Conservation (phyloP, 1,140 invertebrate genomes). For the Eurosta solidaginis region DNA sequence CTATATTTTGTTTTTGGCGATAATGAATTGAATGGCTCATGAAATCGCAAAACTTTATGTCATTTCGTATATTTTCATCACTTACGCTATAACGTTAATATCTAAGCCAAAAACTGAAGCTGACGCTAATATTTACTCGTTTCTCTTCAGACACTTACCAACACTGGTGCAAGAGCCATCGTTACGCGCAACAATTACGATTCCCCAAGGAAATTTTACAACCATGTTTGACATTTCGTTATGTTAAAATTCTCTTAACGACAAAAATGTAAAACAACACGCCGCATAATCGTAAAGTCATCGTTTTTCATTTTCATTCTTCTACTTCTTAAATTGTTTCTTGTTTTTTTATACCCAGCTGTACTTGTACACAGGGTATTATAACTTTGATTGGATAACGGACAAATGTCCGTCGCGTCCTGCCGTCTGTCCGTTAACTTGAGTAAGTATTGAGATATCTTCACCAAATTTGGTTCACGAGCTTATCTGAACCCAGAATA, state of each 20-base stretch:
- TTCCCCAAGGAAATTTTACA: slow-evolving; percentile 33
- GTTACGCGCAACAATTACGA: slow-evolving; percentile 26
- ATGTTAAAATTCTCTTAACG: slow-evolving; percentile 27
- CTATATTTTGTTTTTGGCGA: slow-evolving; percentile 11
- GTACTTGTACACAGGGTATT: neutral
- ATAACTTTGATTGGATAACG: no score
- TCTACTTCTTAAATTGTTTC: neutral
- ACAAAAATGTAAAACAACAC: slow-evolving; percentile 34
- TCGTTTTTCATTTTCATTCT: neutral
- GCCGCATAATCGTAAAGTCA: slow-evolving; percentile 32
- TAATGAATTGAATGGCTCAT: slow-evolving; percentile 27
- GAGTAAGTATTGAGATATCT: no score
- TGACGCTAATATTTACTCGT: neutral
- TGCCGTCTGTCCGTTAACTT: no score
- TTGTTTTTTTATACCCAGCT: neutral
- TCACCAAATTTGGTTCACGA: no score
- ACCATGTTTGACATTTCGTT: slow-evolving; percentile 23
- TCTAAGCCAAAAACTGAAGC: neutral
- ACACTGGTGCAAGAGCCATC: neutral
- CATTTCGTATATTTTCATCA: neutral
- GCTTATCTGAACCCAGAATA: no score
- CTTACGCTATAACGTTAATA: neutral
- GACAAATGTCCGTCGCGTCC: no score
- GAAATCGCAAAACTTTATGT: neutral
- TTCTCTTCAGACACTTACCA: neutral